phyloP scores from a whole-genome alignment of 1,140 invertebrate genomes.

The Meloidogyne chitwoodi region DNA sequence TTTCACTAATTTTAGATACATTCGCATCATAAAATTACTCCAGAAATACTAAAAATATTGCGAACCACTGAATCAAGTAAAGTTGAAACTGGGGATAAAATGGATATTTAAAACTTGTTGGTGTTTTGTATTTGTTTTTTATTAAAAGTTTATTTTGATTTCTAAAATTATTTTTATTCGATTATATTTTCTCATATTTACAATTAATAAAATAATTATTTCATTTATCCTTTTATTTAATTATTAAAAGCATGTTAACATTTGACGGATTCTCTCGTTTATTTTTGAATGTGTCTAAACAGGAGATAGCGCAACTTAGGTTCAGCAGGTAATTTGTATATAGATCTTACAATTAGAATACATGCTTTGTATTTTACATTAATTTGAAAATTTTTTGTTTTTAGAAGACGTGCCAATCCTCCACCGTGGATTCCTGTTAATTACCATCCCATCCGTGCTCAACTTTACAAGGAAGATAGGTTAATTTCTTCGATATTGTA shows the following conservation, averaged over 20 bases:
- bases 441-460: neutral
- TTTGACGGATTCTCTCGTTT: neutral
- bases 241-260: neutral
- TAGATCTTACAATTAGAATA: neutral
- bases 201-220: conserved; percentile 1
- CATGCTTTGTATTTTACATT: neutral
- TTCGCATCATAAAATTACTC: conserved; percentile 29
- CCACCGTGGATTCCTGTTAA: conserved; percentile 30
- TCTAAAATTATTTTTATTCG: neutral
- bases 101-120: conserved; percentile 25
- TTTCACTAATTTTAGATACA: conserved; percentile 24
- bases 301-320: conserved; percentile 9
- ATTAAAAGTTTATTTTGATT: conserved; percentile 9
- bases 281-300: neutral
- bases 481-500: neutral
- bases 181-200: neutral
- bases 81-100: conserved; percentile 14
- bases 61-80: conserved; percentile 16
- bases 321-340: neutral
- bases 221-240: neutral
- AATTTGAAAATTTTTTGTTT: neutral
- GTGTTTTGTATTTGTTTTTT: neutral
- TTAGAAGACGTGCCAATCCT: conserved; percentile 14
- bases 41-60: conserved; percentile 18
- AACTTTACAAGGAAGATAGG: conserved; percentile 26